A percentile compares a stretch with the other conserved stretches of the same genome.
Evolutionary conservation across 2,797 vertebrate genomes (phyloP).

Genomic region (Nyctalus aviator): DNA sequence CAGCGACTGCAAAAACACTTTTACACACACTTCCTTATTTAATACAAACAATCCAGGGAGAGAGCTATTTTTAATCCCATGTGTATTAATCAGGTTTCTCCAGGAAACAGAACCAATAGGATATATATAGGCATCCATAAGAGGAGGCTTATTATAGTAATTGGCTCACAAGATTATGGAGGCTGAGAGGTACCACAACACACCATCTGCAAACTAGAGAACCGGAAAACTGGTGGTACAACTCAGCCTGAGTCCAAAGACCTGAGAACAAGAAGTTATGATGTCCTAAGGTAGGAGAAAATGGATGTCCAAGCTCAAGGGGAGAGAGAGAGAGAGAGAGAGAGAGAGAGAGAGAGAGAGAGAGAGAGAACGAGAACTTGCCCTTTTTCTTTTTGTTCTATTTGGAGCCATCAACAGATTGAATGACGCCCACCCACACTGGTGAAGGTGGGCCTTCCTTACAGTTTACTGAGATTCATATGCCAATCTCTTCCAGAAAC

Average conservation of each 20-base stretch:
- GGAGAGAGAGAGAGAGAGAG: background rate
- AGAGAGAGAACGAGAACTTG: background rate
- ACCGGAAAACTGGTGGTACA: background rate
- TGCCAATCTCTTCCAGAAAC: background rate
- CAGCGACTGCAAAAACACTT: slow-evolving; percentile 49
- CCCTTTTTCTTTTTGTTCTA: background rate
- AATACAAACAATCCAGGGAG: slow-evolving; percentile 41
- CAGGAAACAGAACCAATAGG: slow-evolving; percentile 25
- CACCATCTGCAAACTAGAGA: background rate
- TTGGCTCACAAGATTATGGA: slow-evolving; percentile 32
- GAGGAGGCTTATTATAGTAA: slow-evolving; percentile 38
- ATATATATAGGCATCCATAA: background rate
- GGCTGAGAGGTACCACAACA: background rate
- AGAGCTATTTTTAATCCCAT: slow-evolving; percentile 43
- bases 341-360: background rate
- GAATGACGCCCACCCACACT: background rate
- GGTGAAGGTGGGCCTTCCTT: background rate
- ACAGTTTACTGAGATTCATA: slow-evolving; percentile 1
- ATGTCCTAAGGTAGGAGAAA: background rate
- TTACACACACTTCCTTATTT: slow-evolving; percentile 24
- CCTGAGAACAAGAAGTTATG: background rate
- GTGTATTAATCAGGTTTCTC: slow-evolving; percentile 29
- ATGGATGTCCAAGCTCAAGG: background rate
- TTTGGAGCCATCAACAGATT: background rate
- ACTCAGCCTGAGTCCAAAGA: background rate